Conservation (phyloP, 2,113 vertebrate species). For the Neodontobutis hainanensis region DNA sequence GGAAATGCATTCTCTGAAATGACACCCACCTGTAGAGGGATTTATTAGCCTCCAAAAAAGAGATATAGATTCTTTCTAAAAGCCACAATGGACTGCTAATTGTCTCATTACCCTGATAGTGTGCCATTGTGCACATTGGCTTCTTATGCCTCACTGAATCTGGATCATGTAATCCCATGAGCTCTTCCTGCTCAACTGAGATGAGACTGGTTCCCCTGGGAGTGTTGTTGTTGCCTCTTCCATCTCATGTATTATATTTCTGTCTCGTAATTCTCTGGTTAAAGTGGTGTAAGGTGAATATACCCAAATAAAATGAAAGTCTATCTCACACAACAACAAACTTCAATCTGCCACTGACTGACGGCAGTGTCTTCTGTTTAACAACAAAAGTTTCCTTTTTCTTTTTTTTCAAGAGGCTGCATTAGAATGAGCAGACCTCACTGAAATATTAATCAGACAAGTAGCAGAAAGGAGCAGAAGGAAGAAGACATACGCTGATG, state of each 20-base stretch:
- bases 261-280: slow-evolving; percentile 12
- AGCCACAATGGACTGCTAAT: slow-evolving; percentile 52
- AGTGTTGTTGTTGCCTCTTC: slow-evolving; percentile 20
- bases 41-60: slow-evolving; percentile 23
- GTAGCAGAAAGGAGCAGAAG: slow-evolving; percentile 47
- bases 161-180: slow-evolving; percentile 48
- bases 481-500: slow-evolving; percentile 51
- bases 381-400: slow-evolving; percentile 12
- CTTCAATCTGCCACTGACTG: background rate
- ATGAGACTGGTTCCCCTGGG: slow-evolving; percentile 33
- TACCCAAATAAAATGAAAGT: slow-evolving; percentile 14
- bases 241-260: slow-evolving; percentile 20
- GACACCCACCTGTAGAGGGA: slow-evolving; percentile 1
- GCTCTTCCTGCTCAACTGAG: slow-evolving; percentile 41
- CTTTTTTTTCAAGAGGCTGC: slow-evolving; percentile 12
- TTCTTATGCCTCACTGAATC: slow-evolving; percentile 47
- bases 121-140: slow-evolving; percentile 41
- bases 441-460: slow-evolving; percentile 68
- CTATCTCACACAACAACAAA: background rate
- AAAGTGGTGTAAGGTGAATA: background rate
- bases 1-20: slow-evolving; percentile 8
- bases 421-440: slow-evolving; percentile 16
- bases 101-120: slow-evolving; percentile 45
- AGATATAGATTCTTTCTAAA: slow-evolving; percentile 53
- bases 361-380: slow-evolving; percentile 2